Conservation (phyloP, 2,113 vertebrate genomes). For the Hymenochirus boettgeri region DNA sequence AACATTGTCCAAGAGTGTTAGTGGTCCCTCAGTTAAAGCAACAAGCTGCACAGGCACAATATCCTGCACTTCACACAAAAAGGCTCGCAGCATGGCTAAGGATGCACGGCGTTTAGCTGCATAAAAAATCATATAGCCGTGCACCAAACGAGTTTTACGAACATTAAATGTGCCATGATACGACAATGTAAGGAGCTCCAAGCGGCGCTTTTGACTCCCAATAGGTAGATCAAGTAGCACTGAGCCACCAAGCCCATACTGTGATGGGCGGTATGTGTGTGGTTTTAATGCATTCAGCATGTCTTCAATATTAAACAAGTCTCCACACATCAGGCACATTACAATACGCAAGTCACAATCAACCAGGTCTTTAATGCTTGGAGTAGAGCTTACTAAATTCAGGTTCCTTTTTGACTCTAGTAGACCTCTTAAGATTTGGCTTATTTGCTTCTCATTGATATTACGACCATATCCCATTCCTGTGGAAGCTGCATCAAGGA, state of each 20-base stretch:
- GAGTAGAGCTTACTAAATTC: slow-evolving; percentile 61
- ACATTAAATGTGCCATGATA: slow-evolving; percentile 89
- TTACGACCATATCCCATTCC: slow-evolving; percentile 84
- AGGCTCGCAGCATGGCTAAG: slow-evolving; percentile 86
- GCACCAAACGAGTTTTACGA: slow-evolving; percentile 82
- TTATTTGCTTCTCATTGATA: slow-evolving; percentile 87
- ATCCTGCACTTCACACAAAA: slow-evolving; percentile 92
- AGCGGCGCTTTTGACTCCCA: slow-evolving; percentile 72
- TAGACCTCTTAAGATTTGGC: slow-evolving; percentile 78
- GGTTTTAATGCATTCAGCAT: slow-evolving; percentile 80
- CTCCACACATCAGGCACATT: slow-evolving; percentile 93
- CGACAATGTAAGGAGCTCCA: slow-evolving; percentile 83
- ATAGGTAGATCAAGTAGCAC: slow-evolving; percentile 76
- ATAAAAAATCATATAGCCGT: slow-evolving; percentile 90
- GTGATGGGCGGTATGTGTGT: slow-evolving; percentile 71
- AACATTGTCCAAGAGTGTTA: slow-evolving; percentile 75
- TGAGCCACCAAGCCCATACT: slow-evolving; percentile 63
- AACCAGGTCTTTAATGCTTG: slow-evolving; percentile 70
- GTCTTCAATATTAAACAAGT: slow-evolving; percentile 79
- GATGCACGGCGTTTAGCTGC: slow-evolving; percentile 85
- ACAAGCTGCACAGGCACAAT: slow-evolving; percentile 89
- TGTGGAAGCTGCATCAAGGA: slow-evolving; percentile 82
- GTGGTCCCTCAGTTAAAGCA: slow-evolving; percentile 73
- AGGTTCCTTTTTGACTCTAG: slow-evolving; percentile 77
- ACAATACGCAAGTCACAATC: slow-evolving; percentile 83